These are phyloP conservation scores for Aphelenchoides avenae DNA, from an alignment of 1,140 invertebrate genomes.

Conservation along the genomic window DNA sequence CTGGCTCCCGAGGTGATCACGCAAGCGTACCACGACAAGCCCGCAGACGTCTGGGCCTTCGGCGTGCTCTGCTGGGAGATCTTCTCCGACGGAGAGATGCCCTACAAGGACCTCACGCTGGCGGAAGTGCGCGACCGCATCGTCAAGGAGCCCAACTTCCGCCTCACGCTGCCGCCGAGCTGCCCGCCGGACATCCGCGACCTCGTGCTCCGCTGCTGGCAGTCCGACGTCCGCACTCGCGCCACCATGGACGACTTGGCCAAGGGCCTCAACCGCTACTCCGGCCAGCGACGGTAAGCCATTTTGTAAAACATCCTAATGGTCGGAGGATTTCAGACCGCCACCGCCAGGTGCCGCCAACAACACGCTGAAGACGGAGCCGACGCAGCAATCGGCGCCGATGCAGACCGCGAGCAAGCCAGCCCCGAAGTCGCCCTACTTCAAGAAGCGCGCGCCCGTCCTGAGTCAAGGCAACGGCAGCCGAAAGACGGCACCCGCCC, in stretches of 20 bases:
- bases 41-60: constrained; percentile 37
- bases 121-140: constrained; percentile 14
- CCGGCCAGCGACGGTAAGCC: no score
- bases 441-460: no score
- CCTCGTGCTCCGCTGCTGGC: background rate
- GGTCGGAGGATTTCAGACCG: no score
- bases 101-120: constrained; percentile 19
- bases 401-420: no score
- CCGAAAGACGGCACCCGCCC: no score
- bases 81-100: constrained; percentile 11
- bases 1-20: constrained; percentile 27
- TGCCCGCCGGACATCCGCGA: constrained; percentile 12
- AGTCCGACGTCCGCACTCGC: background rate
- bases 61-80: constrained; percentile 43
- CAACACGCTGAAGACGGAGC: no score
- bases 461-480: no score
- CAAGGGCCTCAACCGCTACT: no score
- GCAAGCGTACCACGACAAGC: constrained; percentile 7
- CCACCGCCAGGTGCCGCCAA: no score
- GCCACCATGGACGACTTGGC: background rate
- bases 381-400: no score
- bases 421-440: no score
- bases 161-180: constrained; percentile 3
- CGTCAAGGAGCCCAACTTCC: constrained; percentile 7
- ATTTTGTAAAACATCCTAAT: no score